Evolutionary conservation across 2,888 invertebrate genomes (phyloP).

Genomic region (Noctua pronuba): DNA sequence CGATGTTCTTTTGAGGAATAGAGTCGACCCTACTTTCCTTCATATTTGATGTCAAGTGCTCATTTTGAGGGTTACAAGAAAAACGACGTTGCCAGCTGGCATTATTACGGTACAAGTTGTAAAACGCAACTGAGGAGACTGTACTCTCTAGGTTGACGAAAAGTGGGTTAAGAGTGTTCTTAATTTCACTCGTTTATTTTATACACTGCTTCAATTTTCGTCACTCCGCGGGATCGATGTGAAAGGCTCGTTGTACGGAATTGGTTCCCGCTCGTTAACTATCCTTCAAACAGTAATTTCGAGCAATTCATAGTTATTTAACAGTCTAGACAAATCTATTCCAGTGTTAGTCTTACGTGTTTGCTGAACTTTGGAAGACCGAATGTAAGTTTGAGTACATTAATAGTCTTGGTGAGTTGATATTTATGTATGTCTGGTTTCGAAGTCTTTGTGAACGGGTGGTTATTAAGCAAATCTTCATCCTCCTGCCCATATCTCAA

Average conservation of each 20-base stretch:
- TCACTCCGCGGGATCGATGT: slow-evolving; percentile 12
- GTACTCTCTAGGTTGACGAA: slow-evolving; percentile 25
- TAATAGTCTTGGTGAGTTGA: slow-evolving; percentile 4
- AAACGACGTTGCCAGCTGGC: slow-evolving; percentile 35
- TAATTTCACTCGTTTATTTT: slow-evolving; percentile 47
- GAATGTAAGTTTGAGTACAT: slow-evolving; percentile 14
- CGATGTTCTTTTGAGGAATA: slow-evolving; percentile 41
- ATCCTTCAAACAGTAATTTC: slow-evolving; percentile 32
- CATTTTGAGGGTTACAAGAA: slow-evolving; percentile 38
- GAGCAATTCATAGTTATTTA: slow-evolving; percentile 38
- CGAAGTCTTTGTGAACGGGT: not conserved
- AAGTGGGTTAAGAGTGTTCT: slow-evolving; percentile 50
- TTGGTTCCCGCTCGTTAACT: slow-evolving; percentile 29
- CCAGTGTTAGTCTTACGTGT: slow-evolving; percentile 4
- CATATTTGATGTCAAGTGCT: slow-evolving; percentile 46
- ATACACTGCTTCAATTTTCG: slow-evolving; percentile 37
- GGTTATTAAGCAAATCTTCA: not conserved
- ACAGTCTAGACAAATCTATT: slow-evolving; percentile 37
- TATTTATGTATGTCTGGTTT: slow-evolving; percentile 15
- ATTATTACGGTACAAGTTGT: slow-evolving; percentile 47
- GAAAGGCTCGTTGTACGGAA: slow-evolving; percentile 14
- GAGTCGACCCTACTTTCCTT: slow-evolving; percentile 33
- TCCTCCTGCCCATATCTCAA: not conserved
- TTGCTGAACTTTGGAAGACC: slow-evolving; percentile 1
- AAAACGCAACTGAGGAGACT: slow-evolving; percentile 38